These are phyloP conservation scores for Salvator merianae DNA, from an alignment of 2,113 vertebrate species.

Conservation along the genomic window DNA sequence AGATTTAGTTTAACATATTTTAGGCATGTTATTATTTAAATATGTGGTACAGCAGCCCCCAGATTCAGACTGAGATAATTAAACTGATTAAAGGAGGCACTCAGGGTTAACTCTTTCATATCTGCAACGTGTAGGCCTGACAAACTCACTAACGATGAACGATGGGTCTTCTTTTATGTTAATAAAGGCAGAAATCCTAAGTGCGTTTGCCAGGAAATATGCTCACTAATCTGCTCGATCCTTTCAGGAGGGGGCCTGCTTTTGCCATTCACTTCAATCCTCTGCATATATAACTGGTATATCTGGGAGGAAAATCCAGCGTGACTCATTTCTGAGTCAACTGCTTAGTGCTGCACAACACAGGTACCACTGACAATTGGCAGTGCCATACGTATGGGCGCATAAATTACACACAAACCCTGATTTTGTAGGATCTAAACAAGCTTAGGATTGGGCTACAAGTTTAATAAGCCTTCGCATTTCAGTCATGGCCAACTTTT, in stretches of 20 bases:
- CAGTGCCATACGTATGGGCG: not conserved
- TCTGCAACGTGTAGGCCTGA: conserved; percentile 30
- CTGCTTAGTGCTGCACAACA: not conserved
- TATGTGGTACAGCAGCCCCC: not conserved
- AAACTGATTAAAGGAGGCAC: conserved; percentile 12
- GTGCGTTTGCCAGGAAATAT: not conserved
- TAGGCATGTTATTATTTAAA: not conserved
- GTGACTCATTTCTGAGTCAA: not conserved
- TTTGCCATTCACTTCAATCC: not conserved
- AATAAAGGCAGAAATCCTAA: not conserved
- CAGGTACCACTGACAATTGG: not conserved
- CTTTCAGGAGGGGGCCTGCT: too few relatives aligned
- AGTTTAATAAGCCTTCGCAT: conserved; percentile 13
- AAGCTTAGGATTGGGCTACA: not conserved
- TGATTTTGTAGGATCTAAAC: not conserved
- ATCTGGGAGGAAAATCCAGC: not conserved
- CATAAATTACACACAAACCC: not conserved
- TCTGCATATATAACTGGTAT: not conserved
- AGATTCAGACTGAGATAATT: not conserved
- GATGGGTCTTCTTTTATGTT: not conserved
- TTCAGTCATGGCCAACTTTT: conserved; percentile 52
- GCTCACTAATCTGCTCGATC: not conserved
- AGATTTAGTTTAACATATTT: conserved; percentile 4
- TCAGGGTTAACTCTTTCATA: conserved; percentile 23
- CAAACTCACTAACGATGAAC: conserved; percentile 22